Conservation (phyloP, 2,888 invertebrate genomes). For the Acrocyrtus sp. region DNA sequence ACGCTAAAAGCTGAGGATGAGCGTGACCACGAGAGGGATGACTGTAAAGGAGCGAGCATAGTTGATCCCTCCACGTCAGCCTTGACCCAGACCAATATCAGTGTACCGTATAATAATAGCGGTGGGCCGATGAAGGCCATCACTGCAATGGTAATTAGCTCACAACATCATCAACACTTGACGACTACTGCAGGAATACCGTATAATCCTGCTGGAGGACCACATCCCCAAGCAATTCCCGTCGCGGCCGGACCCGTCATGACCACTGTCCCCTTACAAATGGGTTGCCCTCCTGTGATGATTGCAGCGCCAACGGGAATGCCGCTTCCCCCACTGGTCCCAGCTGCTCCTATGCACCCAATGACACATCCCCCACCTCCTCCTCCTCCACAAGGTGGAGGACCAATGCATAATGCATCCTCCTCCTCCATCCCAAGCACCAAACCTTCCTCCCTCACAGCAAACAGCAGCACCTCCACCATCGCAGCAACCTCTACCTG, state of each 20-base stretch:
- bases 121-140: slow-evolving; percentile 10
- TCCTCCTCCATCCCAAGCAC: slow-evolving; percentile 33
- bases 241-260: slow-evolving; percentile 30
- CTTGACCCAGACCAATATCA: background rate
- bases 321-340: slow-evolving; percentile 24
- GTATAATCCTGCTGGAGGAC: slow-evolving; percentile 14
- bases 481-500: slow-evolving; percentile 25
- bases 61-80: background rate
- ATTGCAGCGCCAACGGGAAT: slow-evolving; percentile 28
- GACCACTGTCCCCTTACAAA: slow-evolving; percentile 35
- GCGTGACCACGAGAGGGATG: background rate
- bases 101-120: background rate
- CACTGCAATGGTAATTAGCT: slow-evolving; percentile 30
- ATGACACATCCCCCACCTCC: slow-evolving; percentile 28
- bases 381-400: slow-evolving; percentile 14
- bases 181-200: slow-evolving; percentile 23
- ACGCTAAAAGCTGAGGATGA: background rate
- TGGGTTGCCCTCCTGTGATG: slow-evolving; percentile 43
- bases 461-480: slow-evolving; percentile 33
- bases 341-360: slow-evolving; percentile 34
- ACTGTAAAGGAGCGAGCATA: slow-evolving; percentile 1
- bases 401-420: slow-evolving; percentile 10
- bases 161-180: slow-evolving; percentile 30
- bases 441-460: slow-evolving; percentile 1
- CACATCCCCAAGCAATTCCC: slow-evolving; percentile 25